Conservation (phyloP, 2,888 invertebrate genomes). For the Teleiodes luculella region DNA sequence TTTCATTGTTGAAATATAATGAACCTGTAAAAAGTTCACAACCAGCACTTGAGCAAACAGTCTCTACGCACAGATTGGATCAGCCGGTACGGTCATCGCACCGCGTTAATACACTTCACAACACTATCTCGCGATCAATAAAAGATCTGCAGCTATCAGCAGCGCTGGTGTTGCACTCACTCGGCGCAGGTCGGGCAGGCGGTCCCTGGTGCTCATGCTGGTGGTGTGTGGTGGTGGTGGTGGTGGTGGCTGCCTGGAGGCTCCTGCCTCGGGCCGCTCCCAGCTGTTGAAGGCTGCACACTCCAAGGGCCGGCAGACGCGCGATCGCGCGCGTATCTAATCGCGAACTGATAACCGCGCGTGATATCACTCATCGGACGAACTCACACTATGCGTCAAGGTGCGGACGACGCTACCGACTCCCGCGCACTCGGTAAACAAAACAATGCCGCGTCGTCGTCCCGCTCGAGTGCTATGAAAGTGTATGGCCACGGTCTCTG, state of each 20-base stretch:
- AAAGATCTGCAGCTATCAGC: too few species aligned
- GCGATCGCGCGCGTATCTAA: slow-evolving; percentile 59
- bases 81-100: too few species aligned
- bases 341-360: slow-evolving; percentile 50
- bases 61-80: too few species aligned
- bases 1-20: too few species aligned
- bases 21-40: too few species aligned
- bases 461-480: neutral
- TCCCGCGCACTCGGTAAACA: neutral
- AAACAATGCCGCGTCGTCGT: neutral
- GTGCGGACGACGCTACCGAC: neutral
- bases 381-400: neutral
- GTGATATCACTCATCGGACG: slow-evolving; percentile 9
- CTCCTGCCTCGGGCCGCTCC: too few species aligned
- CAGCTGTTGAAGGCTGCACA: too few species aligned
- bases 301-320: slow-evolving; percentile 20
- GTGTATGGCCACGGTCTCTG: neutral
- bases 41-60: too few species aligned
- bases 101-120: too few species aligned
- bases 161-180: slow-evolving; percentile 42
- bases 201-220: slow-evolving; percentile 70
- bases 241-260: slow-evolving; percentile 38
- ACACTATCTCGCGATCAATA: too few species aligned
- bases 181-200: slow-evolving; percentile 60
- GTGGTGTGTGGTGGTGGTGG: slow-evolving; percentile 33